A percentile compares a stretch with the other conserved stretches of the same genome.
Conservation (phyloP, 2,888 invertebrate genomes). For the Erebia aethiops region DNA sequence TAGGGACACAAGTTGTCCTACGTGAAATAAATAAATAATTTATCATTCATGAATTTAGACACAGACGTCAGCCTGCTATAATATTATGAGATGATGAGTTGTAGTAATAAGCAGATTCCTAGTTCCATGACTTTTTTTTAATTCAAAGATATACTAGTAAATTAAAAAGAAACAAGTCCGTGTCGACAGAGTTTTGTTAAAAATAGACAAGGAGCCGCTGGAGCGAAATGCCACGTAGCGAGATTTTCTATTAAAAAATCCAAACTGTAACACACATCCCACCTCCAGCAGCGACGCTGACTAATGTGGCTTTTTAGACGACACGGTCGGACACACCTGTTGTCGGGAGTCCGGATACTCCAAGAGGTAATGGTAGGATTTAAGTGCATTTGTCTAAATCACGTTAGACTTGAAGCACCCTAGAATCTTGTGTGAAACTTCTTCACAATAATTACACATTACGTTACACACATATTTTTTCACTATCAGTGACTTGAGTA, state of each 20-base stretch:
- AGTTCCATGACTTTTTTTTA: too few relatives aligned
- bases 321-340: conserved; percentile 54
- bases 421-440: too few relatives aligned
- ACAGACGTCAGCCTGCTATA: too few relatives aligned
- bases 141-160: background rate
- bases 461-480: too few relatives aligned
- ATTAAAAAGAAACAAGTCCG: background rate
- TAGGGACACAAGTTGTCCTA: too few relatives aligned
- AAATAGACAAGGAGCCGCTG: conserved; percentile 23
- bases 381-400: background rate
- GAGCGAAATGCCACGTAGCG: conserved; percentile 16
- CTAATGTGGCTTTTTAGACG: conserved; percentile 55
- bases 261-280: conserved; percentile 19
- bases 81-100: too few relatives aligned
- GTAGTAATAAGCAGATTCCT: too few relatives aligned
- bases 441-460: background rate
- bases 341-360: conserved; percentile 28
- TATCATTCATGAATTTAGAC: too few relatives aligned
- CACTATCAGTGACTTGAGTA: too few relatives aligned
- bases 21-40: too few relatives aligned
- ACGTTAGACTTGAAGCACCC: too few relatives aligned
- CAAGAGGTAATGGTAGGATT: background rate
- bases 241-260: conserved; percentile 24
- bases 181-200: background rate
- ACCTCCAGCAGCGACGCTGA: conserved; percentile 51